These are phyloP conservation scores for Papilio gigon DNA, from an alignment of 2,888 invertebrate species.

Conservation along the genomic window DNA sequence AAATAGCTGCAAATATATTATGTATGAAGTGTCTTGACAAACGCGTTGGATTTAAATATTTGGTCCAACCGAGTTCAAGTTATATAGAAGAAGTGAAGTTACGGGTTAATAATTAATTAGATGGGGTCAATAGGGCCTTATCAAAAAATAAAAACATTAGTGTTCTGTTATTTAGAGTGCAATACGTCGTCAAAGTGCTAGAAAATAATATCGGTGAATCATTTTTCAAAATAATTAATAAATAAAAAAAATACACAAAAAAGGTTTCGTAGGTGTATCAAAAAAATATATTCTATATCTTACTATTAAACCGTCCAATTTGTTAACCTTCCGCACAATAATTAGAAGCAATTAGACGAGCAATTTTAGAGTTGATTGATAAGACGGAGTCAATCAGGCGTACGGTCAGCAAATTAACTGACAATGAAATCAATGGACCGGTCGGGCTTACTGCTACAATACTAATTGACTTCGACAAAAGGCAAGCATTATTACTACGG, in stretches of 20 bases:
- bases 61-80: background rate
- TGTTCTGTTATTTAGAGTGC: background rate
- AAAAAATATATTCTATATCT: background rate
- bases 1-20: background rate
- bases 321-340: slow-evolving; percentile 10
- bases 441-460: slow-evolving; percentile 2
- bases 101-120: background rate
- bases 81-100: background rate
- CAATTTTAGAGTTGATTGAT: slow-evolving; percentile 12
- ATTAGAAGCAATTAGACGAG: slow-evolving; percentile 1
- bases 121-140: background rate
- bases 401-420: slow-evolving; percentile 21
- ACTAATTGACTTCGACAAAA: slow-evolving; percentile 18
- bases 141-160: background rate
- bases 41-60: background rate
- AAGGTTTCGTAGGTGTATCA: no score
- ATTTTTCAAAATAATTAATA: no score
- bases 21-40: background rate
- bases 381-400: slow-evolving; percentile 20
- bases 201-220: no score
- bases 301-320: background rate
- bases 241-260: background rate
- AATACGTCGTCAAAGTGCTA: background rate
- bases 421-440: slow-evolving; percentile 19
- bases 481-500: background rate